Evolutionary conservation across 2,797 vertebrate species (phyloP).

Genomic region (Malacoctenus gilli): DNA sequence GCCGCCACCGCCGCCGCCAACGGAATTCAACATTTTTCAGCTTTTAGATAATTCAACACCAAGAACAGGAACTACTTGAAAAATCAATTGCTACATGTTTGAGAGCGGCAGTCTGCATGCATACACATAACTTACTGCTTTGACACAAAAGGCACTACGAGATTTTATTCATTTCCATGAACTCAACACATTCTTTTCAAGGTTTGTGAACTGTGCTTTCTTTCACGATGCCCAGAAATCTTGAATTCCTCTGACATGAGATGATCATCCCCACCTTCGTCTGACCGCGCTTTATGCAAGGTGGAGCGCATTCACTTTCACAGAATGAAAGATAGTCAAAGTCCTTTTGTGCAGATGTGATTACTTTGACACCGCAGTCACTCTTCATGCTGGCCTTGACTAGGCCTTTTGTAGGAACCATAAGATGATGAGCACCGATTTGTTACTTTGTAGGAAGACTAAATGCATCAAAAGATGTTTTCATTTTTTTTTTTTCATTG

Average conservation of each 20-base stretch:
- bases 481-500: constrained; percentile 14
- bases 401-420: constrained; percentile 26
- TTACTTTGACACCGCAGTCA: constrained; percentile 25
- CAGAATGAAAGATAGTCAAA: constrained; percentile 39
- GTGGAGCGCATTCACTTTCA: constrained; percentile 13
- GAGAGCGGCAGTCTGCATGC: constrained; percentile 3
- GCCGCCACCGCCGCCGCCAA: no score
- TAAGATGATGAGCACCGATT: constrained; percentile 30
- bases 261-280: constrained; percentile 19
- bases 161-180: constrained; percentile 26
- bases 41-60: constrained; percentile 7
- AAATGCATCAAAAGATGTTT: constrained; percentile 19
- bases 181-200: constrained; percentile 26
- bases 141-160: constrained; percentile 5
- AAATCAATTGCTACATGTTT: constrained; percentile 15
- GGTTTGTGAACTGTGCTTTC: constrained; percentile 25
- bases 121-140: constrained; percentile 3
- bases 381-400: constrained; percentile 48
- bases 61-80: constrained; percentile 5
- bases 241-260: constrained; percentile 21
- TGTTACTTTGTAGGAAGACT: constrained; percentile 9
- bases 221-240: constrained; percentile 22
- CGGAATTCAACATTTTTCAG: no score
- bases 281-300: not conserved
- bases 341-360: constrained; percentile 47